phyloP scores from a whole-genome alignment of 2,797 vertebrate species.

The Rhyacichthys aspro region DNA sequence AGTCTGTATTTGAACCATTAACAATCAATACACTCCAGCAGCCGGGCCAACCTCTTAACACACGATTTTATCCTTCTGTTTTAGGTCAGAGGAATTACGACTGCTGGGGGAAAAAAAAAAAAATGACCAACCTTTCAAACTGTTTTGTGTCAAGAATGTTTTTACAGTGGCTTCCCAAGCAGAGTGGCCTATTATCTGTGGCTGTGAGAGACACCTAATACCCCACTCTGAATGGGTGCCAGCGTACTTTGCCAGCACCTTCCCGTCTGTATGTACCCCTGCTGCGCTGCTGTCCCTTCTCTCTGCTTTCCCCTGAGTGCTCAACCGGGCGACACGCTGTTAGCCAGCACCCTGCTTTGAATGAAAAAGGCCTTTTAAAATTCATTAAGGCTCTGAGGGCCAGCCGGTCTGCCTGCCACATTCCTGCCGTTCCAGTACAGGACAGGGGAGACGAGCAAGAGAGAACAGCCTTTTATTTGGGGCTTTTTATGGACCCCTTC shows the following conservation, averaged over 20 bases:
- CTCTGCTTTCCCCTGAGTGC: constrained; percentile 43
- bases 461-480: constrained; percentile 83
- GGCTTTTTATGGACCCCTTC: constrained; percentile 84
- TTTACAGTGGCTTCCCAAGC: constrained; percentile 67
- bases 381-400: constrained; percentile 89
- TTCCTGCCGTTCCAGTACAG: constrained; percentile 90
- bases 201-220: constrained; percentile 84
- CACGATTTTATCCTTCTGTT: background rate
- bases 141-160: constrained; percentile 80
- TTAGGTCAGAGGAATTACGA: background rate
- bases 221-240: constrained; percentile 81
- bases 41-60: background rate
- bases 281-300: constrained; percentile 33
- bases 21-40: background rate
- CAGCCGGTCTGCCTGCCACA: constrained; percentile 81
- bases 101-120: constrained; percentile 1
- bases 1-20: background rate
- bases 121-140: background rate
- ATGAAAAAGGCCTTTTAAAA: constrained; percentile 93
- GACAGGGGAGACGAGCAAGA: constrained; percentile 80
- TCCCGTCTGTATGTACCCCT: constrained; percentile 24
- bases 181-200: constrained; percentile 85
- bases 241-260: constrained; percentile 71
- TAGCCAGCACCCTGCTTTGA: constrained; percentile 84
- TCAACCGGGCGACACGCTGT: constrained; percentile 79